These are phyloP conservation scores for Limnothrissa miodon DNA, from an alignment of 2,113 vertebrate genomes.

Conservation along the genomic window DNA sequence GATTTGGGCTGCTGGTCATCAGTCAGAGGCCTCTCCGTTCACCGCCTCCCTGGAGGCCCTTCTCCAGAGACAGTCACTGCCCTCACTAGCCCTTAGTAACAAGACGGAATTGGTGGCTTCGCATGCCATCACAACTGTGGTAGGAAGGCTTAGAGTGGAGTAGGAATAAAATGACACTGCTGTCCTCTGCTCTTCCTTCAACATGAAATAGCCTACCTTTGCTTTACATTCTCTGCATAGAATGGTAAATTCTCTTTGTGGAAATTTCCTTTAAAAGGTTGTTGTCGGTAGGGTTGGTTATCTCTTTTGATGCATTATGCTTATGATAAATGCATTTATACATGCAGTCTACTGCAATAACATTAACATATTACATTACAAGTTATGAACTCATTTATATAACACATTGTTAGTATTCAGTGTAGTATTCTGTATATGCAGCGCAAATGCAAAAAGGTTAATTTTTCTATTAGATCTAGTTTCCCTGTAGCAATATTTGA, in stretches of 20 bases:
- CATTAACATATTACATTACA: too few species aligned
- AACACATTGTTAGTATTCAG: background rate
- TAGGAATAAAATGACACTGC: background rate
- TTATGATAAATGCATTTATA: background rate
- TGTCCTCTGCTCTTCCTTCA: background rate
- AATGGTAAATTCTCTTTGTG: too few species aligned
- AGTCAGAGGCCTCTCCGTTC: background rate
- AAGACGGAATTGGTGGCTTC: background rate
- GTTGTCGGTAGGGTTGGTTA: background rate
- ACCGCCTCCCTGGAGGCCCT: background rate
- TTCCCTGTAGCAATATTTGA: background rate
- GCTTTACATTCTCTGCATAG: too few species aligned
- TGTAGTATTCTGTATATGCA: background rate
- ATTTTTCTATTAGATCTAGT: background rate
- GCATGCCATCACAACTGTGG: background rate
- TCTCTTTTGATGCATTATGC: background rate
- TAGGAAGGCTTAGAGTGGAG: background rate
- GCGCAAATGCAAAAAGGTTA: background rate
- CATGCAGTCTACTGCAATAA: background rate
- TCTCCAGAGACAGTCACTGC: background rate
- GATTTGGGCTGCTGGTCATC: background rate
- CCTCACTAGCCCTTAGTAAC: background rate
- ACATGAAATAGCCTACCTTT: background rate
- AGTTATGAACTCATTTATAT: background rate
- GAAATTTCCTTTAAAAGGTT: too few species aligned